phyloP scores from a whole-genome alignment of 1,140 invertebrate species.

The Chironomus striatipennis region DNA sequence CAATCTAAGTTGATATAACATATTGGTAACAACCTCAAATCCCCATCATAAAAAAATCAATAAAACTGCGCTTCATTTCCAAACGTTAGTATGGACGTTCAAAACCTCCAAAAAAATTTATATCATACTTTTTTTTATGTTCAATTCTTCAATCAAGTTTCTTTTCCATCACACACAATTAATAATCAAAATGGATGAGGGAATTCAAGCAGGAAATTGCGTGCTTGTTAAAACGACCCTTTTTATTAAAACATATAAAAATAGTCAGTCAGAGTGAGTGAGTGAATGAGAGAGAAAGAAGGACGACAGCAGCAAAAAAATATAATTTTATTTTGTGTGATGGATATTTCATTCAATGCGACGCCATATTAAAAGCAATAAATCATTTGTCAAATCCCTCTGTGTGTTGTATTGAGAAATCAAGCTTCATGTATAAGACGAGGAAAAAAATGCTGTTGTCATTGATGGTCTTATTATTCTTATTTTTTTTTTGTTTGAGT shows the following conservation, averaged over 20 bases:
- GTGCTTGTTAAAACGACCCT: constrained; percentile 1
- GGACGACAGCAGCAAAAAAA: neutral
- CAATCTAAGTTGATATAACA: no score
- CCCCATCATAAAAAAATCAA: no score
- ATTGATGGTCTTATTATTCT: constrained; percentile 1
- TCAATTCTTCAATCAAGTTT: no score
- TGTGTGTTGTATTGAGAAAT: neutral
- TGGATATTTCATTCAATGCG: constrained; percentile 7
- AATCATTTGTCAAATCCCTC: constrained; percentile 12
- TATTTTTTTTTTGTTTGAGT: neutral
- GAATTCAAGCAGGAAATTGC: constrained; percentile 7
- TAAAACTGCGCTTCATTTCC: no score
- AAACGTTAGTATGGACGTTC: no score
- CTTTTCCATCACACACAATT: no score
- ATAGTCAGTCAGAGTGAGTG: no score
- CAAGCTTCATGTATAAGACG: neutral
- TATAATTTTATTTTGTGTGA: neutral
- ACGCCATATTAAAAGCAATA: constrained; percentile 13
- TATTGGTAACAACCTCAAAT: no score
- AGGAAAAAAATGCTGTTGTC: constrained; percentile 4
- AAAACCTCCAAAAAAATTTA: no score
- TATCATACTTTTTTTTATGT: no score
- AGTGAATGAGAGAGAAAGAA: no score
- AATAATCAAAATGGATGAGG: neutral
- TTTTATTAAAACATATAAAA: neutral